Base-by-base conservation (phyloP, 2,113 vertebrate species). In the Dasypus novemcinctus region DNA sequence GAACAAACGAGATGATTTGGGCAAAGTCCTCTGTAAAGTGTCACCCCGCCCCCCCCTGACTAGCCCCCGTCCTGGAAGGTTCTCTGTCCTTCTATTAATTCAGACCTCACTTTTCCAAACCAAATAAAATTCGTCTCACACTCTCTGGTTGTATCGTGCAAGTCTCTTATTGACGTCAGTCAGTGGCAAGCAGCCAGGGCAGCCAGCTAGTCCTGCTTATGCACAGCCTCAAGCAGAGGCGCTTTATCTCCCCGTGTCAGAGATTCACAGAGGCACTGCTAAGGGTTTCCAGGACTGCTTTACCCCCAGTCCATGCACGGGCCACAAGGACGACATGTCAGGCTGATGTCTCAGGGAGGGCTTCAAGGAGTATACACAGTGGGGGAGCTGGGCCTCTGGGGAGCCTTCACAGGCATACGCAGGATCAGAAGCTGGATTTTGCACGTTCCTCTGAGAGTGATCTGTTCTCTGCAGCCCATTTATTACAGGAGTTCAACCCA, bases 31-130 rank as follows among this genome's bases (percentile, higher is more conserved):
- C 61, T 63, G 12, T 20, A 46, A 79, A 13, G 2, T 21, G 18
- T 8, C 13, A 41, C 14, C 11, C 41, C 21, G 33, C 18, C 21
- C 64, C 63, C n/a, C 20, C 63, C 25, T 43, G 7, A 7, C 15
- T 33, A 9, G 9, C 31, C 8, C 36, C 79, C 10, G 43, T 31
- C 72, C 79, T 64, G 78, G 82, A 74, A 91, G 74, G 49, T 86
- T 94, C 52, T 46, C 29, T 94, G 71, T 91, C 69, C 20, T 87
- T 87, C 88, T 88, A 68, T 74, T 86, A 94, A 91, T 52, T 80
- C 80, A 43, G 64, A 91, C 27, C 31, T 96, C 75, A 91, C 31
- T 94, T 95, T 91, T 43, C 79, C 46, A 93, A 72, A 76, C 49
- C 43, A 75, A 76, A 91, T 83, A 80, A 87, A 78, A 79, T 52